Percentiles rank a stretch among this genome's conserved stretches.
phyloP scores from a whole-genome alignment of 2,888 invertebrate genomes.

The Idaea dimidiata region DNA sequence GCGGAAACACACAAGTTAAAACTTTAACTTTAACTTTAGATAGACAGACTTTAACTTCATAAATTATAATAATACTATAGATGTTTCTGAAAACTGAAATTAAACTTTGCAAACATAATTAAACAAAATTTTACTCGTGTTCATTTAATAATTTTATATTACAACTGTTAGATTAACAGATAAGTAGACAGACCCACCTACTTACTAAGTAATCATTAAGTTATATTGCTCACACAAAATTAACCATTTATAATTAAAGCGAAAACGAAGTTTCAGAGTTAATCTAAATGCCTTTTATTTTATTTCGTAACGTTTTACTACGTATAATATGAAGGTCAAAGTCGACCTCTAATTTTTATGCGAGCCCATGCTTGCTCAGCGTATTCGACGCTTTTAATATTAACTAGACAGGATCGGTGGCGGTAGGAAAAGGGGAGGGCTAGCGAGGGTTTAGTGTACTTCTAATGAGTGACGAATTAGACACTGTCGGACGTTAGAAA shows the following conservation, averaged over 20 bases:
- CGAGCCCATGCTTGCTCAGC: slow-evolving; percentile 22
- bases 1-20: no score
- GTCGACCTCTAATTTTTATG: slow-evolving; percentile 23
- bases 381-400: slow-evolving; percentile 14
- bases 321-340: slow-evolving; percentile 28
- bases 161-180: not conserved
- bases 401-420: slow-evolving; percentile 7
- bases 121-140: not conserved
- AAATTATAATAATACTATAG: not conserved
- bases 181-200: slow-evolving; percentile 5
- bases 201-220: not conserved
- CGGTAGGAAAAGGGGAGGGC: slow-evolving; percentile 14
- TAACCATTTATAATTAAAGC: not conserved
- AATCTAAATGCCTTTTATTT: slow-evolving; percentile 2
- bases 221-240: not conserved
- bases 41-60: no score
- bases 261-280: not conserved
- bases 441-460: slow-evolving; percentile 15
- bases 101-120: not conserved
- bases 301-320: not conserved
- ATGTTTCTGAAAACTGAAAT: slow-evolving; percentile 3
- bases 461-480: slow-evolving; percentile 21
- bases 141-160: not conserved
- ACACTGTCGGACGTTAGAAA: slow-evolving; percentile 9
- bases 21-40: no score